Evolutionary conservation across 92 coral and sea anemone species (phyloP).

Genomic region (Nematostella vectensis): DNA sequence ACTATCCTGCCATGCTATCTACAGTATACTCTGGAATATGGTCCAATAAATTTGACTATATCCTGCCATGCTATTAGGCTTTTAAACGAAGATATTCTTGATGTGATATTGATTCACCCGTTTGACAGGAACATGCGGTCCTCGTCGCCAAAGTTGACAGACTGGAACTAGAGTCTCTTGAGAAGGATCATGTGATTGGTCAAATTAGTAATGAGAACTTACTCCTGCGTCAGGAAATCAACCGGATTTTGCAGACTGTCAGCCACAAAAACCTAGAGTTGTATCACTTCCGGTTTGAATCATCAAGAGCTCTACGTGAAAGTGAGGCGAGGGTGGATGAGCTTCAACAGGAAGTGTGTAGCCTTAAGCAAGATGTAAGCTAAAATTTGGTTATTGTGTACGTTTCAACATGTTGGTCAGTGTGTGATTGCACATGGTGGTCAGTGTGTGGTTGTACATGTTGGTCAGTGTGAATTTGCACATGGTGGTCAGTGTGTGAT

Average conservation of each 20-base stretch:
- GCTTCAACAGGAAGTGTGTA: conserved; percentile 1
- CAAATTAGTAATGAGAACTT: conserved; percentile 13
- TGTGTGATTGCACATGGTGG: too few relatives aligned
- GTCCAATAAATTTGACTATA: too few relatives aligned
- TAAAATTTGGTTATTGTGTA: too few relatives aligned
- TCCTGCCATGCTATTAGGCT: too few relatives aligned
- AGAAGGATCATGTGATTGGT: conserved; percentile 17
- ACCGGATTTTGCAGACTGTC: conserved; percentile 11
- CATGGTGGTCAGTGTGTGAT: too few relatives aligned
- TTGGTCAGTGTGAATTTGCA: too few relatives aligned
- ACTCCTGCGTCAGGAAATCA: conserved; percentile 17
- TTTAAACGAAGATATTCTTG: too few relatives aligned
- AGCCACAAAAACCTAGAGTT: conserved; percentile 16
- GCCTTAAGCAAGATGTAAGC: conserved; percentile 11
- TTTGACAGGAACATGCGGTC: conserved; percentile 3
- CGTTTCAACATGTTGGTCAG: too few relatives aligned
- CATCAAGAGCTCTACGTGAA: conserved; percentile 8
- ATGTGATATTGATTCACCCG: too few relatives aligned
- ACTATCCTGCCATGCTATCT: too few relatives aligned
- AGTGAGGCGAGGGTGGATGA: conserved; percentile 5
- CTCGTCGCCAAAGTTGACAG: conserved; percentile 12
- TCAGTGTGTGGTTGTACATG: too few relatives aligned
- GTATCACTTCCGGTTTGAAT: conserved; percentile 15
- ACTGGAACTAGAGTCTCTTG: conserved; percentile 12
- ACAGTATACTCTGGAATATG: too few relatives aligned